Evolutionary conservation across 2,797 vertebrate genomes (phyloP).

Genomic region (Catharus ustulatus): DNA sequence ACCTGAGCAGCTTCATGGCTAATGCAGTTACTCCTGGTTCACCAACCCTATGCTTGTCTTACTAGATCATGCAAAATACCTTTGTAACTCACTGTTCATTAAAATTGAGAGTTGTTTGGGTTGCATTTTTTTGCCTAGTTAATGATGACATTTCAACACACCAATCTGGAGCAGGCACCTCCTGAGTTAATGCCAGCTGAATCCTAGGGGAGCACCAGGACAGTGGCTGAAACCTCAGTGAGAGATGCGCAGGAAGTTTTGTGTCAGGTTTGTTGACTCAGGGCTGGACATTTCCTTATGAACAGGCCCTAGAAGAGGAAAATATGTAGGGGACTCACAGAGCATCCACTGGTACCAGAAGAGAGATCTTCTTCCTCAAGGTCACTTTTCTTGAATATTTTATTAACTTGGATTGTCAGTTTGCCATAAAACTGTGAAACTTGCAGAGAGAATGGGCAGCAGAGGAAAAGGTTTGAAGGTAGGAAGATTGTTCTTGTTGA

Average conservation of each 20-base stretch:
- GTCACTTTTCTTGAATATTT: background rate
- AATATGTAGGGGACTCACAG: background rate
- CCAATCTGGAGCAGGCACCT: background rate
- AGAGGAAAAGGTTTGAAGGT: background rate
- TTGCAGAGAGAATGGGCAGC: background rate
- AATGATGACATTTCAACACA: background rate
- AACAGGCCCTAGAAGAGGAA: background rate
- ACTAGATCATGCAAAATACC: background rate
- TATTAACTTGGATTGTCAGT: background rate
- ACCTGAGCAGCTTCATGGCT: background rate
- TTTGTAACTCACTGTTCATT: background rate
- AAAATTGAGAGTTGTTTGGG: background rate
- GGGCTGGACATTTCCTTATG: background rate
- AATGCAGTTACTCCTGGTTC: background rate
- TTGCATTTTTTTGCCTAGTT: background rate
- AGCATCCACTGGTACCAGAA: background rate
- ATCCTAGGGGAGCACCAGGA: background rate
- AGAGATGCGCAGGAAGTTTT: background rate
- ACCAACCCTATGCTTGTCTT: background rate
- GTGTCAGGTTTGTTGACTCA: background rate
- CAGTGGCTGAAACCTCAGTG: background rate
- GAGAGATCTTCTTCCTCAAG: background rate
- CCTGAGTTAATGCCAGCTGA: background rate
- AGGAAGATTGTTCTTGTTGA: background rate
- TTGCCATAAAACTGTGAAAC: background rate